Conservation (phyloP, 1,140 invertebrate genomes). For the Carposina sasakii region DNA sequence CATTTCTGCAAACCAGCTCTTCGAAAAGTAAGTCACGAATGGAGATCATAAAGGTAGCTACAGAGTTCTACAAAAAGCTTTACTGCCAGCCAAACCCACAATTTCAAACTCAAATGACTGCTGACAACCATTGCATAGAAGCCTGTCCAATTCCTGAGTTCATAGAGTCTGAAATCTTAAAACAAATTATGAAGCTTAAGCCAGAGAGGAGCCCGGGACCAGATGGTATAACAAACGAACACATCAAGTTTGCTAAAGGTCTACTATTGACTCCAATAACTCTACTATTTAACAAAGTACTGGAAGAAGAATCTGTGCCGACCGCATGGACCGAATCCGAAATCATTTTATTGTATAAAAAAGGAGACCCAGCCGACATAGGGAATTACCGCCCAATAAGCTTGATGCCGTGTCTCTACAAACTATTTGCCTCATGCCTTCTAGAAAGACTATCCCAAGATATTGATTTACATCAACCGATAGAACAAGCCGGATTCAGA, state of each 20-base stretch:
- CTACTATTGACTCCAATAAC: slow-evolving; percentile 21
- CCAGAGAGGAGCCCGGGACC: slow-evolving; percentile 19
- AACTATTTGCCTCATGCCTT: slow-evolving; percentile 35
- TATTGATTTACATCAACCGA: slow-evolving; percentile 34
- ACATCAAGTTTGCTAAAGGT: slow-evolving; percentile 15
- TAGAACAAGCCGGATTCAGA: slow-evolving; percentile 46
- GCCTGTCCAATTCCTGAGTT: background rate
- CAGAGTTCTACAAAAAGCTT: slow-evolving; percentile 23
- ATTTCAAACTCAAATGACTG: background rate
- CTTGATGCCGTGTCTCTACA: slow-evolving; percentile 31
- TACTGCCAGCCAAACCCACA: slow-evolving; percentile 13
- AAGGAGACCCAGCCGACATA: slow-evolving; percentile 33
- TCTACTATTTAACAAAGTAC: slow-evolving; percentile 26
- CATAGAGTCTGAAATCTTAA: slow-evolving; percentile 7
- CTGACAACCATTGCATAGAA: too few relatives aligned
- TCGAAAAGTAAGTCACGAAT: slow-evolving; percentile 16
- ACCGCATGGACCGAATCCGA: slow-evolving; percentile 27
- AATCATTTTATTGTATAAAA: slow-evolving; percentile 40
- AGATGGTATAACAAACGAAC: slow-evolving; percentile 21
- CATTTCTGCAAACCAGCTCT: slow-evolving; percentile 14
- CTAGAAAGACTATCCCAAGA: slow-evolving; percentile 19
- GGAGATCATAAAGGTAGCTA: slow-evolving; percentile 27
- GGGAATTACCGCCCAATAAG: slow-evolving; percentile 44
- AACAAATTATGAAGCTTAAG: slow-evolving; percentile 21
- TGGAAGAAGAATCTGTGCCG: slow-evolving; percentile 28